A percentile compares a stretch with the other conserved stretches of the same genome.
These are phyloP conservation scores for Hydractinia symbiolongicarpus DNA, from an alignment of 30 jellyfish, hydroid and myxozoan species.

Conservation along the genomic window DNA sequence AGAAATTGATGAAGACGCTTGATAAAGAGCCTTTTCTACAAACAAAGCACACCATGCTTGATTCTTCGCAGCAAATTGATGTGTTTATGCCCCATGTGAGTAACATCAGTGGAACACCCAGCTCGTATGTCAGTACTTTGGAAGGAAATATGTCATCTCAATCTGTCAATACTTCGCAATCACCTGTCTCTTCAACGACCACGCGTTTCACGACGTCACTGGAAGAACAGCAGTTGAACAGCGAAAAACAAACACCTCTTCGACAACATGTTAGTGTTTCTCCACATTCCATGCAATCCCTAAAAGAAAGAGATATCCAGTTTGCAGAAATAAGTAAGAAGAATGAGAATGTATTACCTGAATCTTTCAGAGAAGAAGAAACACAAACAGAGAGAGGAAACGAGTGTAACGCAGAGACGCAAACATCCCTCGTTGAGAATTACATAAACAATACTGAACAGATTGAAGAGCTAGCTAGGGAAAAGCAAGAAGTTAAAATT, in stretches of 20 bases:
- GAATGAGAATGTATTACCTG: not conserved
- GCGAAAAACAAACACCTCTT: too few relatives aligned
- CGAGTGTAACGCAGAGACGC: not conserved
- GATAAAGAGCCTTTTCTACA: not conserved
- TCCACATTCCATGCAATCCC: too few relatives aligned
- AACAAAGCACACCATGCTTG: not conserved
- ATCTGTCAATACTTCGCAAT: too few relatives aligned
- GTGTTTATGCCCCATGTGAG: not conserved
- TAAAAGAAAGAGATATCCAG: too few relatives aligned
- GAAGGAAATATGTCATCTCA: too few relatives aligned
- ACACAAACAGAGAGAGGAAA: not conserved
- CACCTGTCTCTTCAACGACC: too few relatives aligned
- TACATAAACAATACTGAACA: not conserved
- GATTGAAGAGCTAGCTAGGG: not conserved
- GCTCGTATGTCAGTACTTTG: too few relatives aligned
- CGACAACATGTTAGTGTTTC: too few relatives aligned
- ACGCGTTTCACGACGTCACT: too few relatives aligned
- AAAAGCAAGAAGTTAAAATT: not conserved
- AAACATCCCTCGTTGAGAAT: not conserved
- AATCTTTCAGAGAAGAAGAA: not conserved
- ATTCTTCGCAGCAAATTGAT: not conserved
- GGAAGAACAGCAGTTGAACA: too few relatives aligned
- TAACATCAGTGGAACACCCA: too few relatives aligned
- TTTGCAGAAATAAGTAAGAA: too few relatives aligned
- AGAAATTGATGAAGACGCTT: not conserved